A percentile compares a stretch with the other conserved stretches of the same genome.
These are phyloP conservation scores for Acheta domesticus DNA, from an alignment of 2,888 invertebrate species.

Conservation along the genomic window DNA sequence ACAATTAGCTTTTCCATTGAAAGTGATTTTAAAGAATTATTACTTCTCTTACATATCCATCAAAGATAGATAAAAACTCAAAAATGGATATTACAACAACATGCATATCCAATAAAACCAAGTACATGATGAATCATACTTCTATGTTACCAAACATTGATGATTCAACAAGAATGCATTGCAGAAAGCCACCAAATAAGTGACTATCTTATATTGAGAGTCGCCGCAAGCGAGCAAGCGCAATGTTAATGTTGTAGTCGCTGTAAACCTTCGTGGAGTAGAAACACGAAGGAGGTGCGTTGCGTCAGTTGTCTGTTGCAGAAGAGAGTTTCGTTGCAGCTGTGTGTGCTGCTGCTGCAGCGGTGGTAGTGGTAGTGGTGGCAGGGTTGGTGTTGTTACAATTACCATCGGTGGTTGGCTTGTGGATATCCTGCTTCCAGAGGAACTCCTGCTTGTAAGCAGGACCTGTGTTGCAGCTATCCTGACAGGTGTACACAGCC, in stretches of 20 bases:
- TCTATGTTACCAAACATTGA: too few species aligned
- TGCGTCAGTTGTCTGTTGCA: background rate
- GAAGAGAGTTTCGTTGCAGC: background rate
- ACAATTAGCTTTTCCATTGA: too few species aligned
- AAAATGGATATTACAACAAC: too few species aligned
- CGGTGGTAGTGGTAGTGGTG: background rate
- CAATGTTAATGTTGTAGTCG: background rate
- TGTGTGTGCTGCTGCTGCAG: background rate
- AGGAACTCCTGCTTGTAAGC: conserved; percentile 75
- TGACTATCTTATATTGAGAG: background rate
- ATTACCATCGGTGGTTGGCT: background rate
- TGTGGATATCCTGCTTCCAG: conserved; percentile 76
- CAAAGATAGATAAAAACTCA: too few species aligned
- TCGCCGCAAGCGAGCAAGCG: background rate
- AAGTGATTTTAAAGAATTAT: too few species aligned
- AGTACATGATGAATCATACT: too few species aligned
- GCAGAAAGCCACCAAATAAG: too few species aligned
- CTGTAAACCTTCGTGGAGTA: conserved; percentile 9
- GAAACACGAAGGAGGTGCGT: background rate
- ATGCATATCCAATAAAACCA: too few species aligned
- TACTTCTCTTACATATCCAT: too few species aligned
- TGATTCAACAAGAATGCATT: too few species aligned
- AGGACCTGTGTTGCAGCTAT: conserved; percentile 64
- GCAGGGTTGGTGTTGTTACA: background rate
- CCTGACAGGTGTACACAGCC: conserved; percentile 78